These are phyloP conservation scores for Donacobius atricapilla DNA, from an alignment of 2,113 vertebrate genomes.

Conservation along the genomic window DNA sequence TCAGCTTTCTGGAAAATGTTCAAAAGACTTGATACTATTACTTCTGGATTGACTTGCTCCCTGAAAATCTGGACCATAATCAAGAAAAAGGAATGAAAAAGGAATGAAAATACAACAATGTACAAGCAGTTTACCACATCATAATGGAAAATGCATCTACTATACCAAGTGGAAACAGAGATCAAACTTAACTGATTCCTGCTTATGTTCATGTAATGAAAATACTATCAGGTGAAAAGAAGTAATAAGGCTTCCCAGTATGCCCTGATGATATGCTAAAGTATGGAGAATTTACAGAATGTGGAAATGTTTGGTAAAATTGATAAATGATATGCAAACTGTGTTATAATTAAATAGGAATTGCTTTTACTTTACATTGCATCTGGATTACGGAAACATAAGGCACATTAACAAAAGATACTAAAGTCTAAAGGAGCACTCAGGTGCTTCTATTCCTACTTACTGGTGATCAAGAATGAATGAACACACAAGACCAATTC, in stretches of 20 bases:
- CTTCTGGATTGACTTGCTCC: conserved; percentile 73
- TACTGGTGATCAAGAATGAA: background rate
- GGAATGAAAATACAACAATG: background rate
- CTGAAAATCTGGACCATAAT: conserved; percentile 68
- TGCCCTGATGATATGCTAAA: background rate
- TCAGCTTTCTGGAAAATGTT: conserved; percentile 79
- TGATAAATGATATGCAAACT: background rate
- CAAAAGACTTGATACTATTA: conserved; percentile 73
- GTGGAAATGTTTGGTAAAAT: background rate
- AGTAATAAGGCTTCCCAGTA: background rate
- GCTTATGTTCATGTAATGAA: background rate
- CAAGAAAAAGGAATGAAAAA: background rate
- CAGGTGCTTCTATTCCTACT: background rate
- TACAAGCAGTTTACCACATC: background rate
- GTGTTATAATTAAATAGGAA: background rate
- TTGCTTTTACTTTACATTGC: background rate
- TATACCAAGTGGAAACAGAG: background rate
- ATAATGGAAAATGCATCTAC: background rate
- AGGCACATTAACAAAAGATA: background rate
- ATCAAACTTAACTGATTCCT: background rate
- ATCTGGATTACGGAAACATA: background rate
- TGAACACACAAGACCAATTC: background rate
- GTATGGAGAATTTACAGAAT: background rate
- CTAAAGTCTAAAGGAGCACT: background rate
- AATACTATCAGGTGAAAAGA: background rate